Percentiles rank a stretch among this genome's conserved stretches.
These are phyloP conservation scores for human DNA, from an alignment of 2,113 vertebrate genomes.

Conservation along the genomic window GRCh38 chr17:76218001-76218500, in stretches of 20 bases:
- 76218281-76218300: not conserved
- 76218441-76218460: too few relatives aligned
- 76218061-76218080: not conserved
- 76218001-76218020: not conserved
- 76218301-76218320: not conserved
- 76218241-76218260: not conserved
- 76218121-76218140: not conserved
- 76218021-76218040: not conserved
- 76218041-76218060: not conserved
- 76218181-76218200: not conserved
- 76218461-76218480: too few relatives aligned
- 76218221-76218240: not conserved
- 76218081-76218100: not conserved
- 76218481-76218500: too few relatives aligned
- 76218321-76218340: not conserved
- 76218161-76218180: not conserved
- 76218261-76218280: not conserved
- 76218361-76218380: too few relatives aligned
- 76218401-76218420: too few relatives aligned
- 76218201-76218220: not conserved
- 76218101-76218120: not conserved
- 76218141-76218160: not conserved
- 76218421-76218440: too few relatives aligned
- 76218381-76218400: too few relatives aligned
- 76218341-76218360: not conserved